Evolutionary conservation across 2,113 vertebrate species (phyloP), one percentile per base, ranked within the genome.

Genomic region (Microtus richardsoni): DNA sequence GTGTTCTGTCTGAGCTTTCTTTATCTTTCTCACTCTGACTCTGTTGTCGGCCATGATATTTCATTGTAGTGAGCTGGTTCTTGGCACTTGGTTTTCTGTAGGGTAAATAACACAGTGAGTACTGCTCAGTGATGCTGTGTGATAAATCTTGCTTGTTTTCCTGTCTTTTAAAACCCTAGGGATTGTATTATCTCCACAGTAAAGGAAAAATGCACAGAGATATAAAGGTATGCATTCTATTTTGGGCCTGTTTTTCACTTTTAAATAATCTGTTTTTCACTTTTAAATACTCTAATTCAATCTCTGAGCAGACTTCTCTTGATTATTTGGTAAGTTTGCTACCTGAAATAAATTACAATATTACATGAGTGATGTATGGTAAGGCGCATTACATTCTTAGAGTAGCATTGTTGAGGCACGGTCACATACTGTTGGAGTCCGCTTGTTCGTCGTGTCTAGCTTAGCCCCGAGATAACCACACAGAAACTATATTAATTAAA

Each of bases 121-220:
- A 24, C 33, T 95, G 66, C 36, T 89, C 83, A 66, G 30, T 49
- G 82, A 22, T 95, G 33, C 39, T 93, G 14, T 96, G 3, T 96
- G 73, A 39, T 92, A 70, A 88, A 82, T 94, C 47, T 94, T 88
- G 47, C 41, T 97, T 86, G 73, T 87, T 83, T 95, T 92, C 95
- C 36, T 58, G 19, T 66, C 33, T 92, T 97, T 96, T 93, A 1
- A 89, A 91, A 89, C 71, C 98, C 24, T 95, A 99, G 99, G 99
- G 99, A 83, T 98, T 99, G 4, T 99, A 98, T 98, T 99, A 99
- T 92, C 99, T 99, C 97, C 99, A 99, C 96, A 99, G 98, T 98
- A 99, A 99, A 99, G 99, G 99, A 97, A 99, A 99, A 98, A 99
- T 99, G 99, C 99, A 99, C 98, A 98, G 99, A 98, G 99, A 99